A percentile compares a stretch with the other conserved stretches of the same genome.
Conservation (phyloP, 2,113 vertebrate species). For the Scatophagus argus region DNA sequence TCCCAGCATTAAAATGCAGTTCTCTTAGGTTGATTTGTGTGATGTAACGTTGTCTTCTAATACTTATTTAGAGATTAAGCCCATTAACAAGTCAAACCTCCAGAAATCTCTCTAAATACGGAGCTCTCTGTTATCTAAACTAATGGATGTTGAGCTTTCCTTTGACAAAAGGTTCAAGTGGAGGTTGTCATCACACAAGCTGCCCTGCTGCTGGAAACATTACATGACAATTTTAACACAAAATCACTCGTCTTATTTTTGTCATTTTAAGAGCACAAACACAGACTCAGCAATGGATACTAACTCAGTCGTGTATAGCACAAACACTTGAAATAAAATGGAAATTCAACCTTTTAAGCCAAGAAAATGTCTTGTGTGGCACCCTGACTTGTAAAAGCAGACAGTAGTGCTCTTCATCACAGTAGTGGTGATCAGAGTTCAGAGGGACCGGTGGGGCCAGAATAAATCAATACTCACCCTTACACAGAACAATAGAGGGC, state of each 20-base stretch:
- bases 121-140: neutral
- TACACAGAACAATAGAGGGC: constrained; percentile 17
- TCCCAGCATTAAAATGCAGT: neutral
- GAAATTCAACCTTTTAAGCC: neutral
- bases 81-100: too few species aligned
- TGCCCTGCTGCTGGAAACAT: neutral
- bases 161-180: neutral
- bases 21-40: neutral
- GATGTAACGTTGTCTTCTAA: neutral
- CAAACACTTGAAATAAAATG: neutral
- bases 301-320: neutral
- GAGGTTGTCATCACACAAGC: neutral
- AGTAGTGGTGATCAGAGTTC: neutral
- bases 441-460: neutral
- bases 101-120: too few species aligned
- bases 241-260: constrained; percentile 6
- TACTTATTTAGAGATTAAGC: neutral
- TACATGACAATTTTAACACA: constrained; percentile 3
- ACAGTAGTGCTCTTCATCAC: constrained; percentile 25
- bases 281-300: neutral
- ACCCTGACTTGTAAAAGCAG: neutral
- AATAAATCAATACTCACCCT: constrained; percentile 45
- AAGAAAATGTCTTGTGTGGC: neutral
- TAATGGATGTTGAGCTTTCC: neutral
- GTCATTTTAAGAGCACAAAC: neutral